Percentiles rank a stretch among this genome's conserved stretches.
These are phyloP conservation scores for Ceratina japonica DNA, from an alignment of 1,140 invertebrate genomes.

Conservation along the genomic window DNA sequence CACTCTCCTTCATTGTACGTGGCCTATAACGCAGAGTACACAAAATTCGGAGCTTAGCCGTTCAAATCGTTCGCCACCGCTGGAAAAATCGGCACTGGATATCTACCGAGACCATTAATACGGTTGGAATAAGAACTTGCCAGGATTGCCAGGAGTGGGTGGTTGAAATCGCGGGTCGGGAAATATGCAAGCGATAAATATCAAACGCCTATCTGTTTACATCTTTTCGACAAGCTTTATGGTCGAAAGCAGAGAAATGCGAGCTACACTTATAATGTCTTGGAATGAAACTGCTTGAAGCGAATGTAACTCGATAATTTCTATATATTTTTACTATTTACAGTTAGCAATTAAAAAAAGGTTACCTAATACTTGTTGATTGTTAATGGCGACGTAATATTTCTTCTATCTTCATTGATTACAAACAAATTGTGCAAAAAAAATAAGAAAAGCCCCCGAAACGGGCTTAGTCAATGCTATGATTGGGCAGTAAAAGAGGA, in stretches of 20 bases:
- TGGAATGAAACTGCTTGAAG: background rate
- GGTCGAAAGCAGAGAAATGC: conserved; percentile 7
- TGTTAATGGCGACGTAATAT: too few species aligned
- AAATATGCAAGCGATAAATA: conserved; percentile 37
- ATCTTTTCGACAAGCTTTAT: conserved; percentile 27
- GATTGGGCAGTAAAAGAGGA: too few species aligned
- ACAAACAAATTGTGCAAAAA: too few species aligned
- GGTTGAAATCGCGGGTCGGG: conserved; percentile 21
- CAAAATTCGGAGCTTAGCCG: conserved; percentile 45
- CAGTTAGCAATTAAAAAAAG: too few species aligned
- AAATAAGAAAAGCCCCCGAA: too few species aligned
- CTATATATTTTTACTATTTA: too few species aligned
- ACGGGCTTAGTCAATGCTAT: too few species aligned
- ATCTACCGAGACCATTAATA: too few species aligned
- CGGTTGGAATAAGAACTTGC: conserved; percentile 37
- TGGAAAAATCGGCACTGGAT: conserved; percentile 41
- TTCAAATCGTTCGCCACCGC: conserved; percentile 27
- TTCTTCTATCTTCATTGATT: too few species aligned
- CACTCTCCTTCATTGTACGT: background rate
- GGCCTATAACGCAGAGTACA: conserved; percentile 1
- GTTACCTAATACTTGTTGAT: too few species aligned
- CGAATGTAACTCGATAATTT: background rate
- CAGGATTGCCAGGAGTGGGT: background rate
- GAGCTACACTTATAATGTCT: too few species aligned
- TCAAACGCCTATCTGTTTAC: conserved; percentile 29